These are phyloP conservation scores for Magallana ariakensis DNA, from an alignment of 1,140 invertebrate species.

Conservation along the genomic window DNA sequence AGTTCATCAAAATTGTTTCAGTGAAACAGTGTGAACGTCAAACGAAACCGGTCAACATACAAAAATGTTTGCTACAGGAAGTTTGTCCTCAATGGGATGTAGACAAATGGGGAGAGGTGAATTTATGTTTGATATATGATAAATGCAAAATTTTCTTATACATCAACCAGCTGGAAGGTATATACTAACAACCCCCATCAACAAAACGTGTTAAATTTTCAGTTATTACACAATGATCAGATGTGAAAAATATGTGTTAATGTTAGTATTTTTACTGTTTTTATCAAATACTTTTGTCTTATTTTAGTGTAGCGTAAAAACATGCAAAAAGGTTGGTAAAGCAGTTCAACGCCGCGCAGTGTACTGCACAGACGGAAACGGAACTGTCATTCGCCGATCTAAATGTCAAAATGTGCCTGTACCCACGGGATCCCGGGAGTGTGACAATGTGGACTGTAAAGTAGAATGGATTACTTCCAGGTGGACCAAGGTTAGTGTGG, in stretches of 20 bases:
- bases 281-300: background rate
- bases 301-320: constrained; percentile 42
- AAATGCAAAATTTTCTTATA: too few relatives aligned
- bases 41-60: constrained; percentile 39
- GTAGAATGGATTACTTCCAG: constrained; percentile 13
- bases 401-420: constrained; percentile 17
- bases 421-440: constrained; percentile 26
- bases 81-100: constrained; percentile 46
- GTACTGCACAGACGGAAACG: constrained; percentile 38
- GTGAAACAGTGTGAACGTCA: constrained; percentile 38
- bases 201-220: too few relatives aligned
- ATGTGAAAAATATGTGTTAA: too few relatives aligned
- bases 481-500: constrained; percentile 33
- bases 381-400: constrained; percentile 10
- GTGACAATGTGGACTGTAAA: constrained; percentile 8
- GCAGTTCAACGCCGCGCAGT: constrained; percentile 12
- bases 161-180: too few relatives aligned
- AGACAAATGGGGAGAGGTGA: constrained; percentile 50
- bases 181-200: too few relatives aligned
- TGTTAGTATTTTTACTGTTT: too few relatives aligned
- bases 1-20: constrained; percentile 49
- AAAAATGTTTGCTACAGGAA: constrained; percentile 43
- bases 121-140: background rate
- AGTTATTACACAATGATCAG: too few relatives aligned
- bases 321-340: constrained; percentile 35